phyloP scores from a whole-genome alignment of 1,140 invertebrate genomes.

The Leptinotarsa undecemlineata region DNA sequence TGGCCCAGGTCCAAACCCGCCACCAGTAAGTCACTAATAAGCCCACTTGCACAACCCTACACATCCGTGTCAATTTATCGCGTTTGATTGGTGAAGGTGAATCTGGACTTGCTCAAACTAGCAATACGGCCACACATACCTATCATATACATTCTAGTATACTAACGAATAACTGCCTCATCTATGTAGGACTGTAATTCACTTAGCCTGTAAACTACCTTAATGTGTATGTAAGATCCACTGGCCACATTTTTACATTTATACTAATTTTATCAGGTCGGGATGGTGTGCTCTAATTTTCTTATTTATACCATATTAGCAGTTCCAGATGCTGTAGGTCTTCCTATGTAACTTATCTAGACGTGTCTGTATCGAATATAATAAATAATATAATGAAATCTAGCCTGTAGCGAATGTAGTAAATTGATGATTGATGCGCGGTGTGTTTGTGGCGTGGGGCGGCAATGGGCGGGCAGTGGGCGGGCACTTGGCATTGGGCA shows the following conservation, averaged over 20 bases:
- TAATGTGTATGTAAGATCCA: slow-evolving; percentile 17
- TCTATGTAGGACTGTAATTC: slow-evolving; percentile 35
- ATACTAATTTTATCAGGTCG: slow-evolving; percentile 27
- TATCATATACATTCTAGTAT: slow-evolving; percentile 36
- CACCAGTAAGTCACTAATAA: slow-evolving; percentile 62
- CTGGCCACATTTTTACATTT: slow-evolving; percentile 27
- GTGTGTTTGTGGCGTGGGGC: slow-evolving; percentile 38
- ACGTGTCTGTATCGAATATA: slow-evolving; percentile 21
- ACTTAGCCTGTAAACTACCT: slow-evolving; percentile 19
- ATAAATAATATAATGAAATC: slow-evolving; percentile 14
- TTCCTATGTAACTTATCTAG: slow-evolving; percentile 28
- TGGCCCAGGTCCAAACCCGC: slow-evolving; percentile 54
- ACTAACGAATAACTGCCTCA: slow-evolving; percentile 43
- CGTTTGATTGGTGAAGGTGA: slow-evolving; percentile 38
- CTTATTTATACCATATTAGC: slow-evolving; percentile 18
- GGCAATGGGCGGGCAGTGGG: slow-evolving; percentile 31
- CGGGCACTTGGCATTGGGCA: slow-evolving; percentile 12
- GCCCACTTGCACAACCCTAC: slow-evolving; percentile 37
- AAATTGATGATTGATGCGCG: slow-evolving; percentile 33
- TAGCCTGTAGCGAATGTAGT: slow-evolving; percentile 26
- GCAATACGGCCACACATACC: slow-evolving; percentile 39
- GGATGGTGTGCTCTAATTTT: slow-evolving; percentile 19
- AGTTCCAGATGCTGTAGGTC: slow-evolving; percentile 27
- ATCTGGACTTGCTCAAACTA: slow-evolving; percentile 46
- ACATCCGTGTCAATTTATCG: slow-evolving; percentile 50